Conservation (phyloP, 2,797 vertebrate species). For the Periophthalmus magnuspinnatus region DNA sequence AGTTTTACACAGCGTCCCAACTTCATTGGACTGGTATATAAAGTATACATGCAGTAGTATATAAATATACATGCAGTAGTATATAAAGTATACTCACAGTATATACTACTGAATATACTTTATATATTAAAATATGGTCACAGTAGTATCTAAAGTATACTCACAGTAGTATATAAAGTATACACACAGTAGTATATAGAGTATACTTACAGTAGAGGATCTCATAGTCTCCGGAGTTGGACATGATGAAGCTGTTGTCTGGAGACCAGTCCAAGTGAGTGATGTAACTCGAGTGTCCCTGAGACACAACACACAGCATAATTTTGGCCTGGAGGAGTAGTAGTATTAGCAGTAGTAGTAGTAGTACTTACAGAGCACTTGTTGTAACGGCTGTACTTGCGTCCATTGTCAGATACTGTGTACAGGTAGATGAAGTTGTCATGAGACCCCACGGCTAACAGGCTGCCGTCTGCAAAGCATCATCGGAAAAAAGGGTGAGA, state of each 20-base stretch:
- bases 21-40: no score
- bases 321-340: not conserved
- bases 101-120: no score
- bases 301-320: not conserved
- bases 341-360: no score
- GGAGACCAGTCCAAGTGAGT: conserved; percentile 99
- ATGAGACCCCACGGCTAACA: conserved; percentile 95
- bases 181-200: not conserved
- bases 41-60: no score
- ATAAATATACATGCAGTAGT: no score
- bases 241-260: conserved; percentile 97
- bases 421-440: conserved; percentile 99
- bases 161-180: no score
- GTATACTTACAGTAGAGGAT: conserved; percentile 93
- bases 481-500: conserved; percentile 19
- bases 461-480: conserved; percentile 83
- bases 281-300: conserved; percentile 99
- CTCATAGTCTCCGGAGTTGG: conserved; percentile 99
- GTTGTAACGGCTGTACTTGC: conserved; percentile 93
- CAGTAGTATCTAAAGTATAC: no score
- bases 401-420: conserved; percentile 90
- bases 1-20: no score
- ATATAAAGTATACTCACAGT: not conserved
- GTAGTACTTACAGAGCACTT: conserved; percentile 86
- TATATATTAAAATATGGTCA: no score